Conservation (phyloP, 2,888 invertebrate species). For the Autographa pulchrina region DNA sequence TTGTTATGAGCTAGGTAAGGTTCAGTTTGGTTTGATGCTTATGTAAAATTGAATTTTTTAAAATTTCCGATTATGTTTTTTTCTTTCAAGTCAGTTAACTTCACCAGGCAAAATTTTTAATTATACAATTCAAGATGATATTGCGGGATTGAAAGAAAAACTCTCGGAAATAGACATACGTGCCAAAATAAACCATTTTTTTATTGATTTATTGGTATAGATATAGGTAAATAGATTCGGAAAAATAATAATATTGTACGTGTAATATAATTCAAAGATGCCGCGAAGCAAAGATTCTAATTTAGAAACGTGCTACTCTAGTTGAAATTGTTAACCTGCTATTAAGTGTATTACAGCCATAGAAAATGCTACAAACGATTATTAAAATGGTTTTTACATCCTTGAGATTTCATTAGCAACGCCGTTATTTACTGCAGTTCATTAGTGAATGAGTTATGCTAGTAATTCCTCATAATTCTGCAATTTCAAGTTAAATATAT, state of each 20-base stretch:
- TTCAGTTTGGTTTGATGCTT: background rate
- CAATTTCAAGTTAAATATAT: constrained; percentile 25
- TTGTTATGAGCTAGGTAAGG: constrained; percentile 93
- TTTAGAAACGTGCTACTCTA: background rate
- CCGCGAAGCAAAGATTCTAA: background rate
- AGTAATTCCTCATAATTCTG: constrained; percentile 29
- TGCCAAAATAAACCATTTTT: no score
- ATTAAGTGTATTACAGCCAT: background rate
- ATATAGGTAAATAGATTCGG: no score
- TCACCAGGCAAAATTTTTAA: no score
- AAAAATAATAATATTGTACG: no score
- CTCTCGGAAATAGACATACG: no score
- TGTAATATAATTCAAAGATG: no score
- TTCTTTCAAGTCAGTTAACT: no score
- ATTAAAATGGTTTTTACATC: constrained; percentile 2
- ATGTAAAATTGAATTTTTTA: background rate
- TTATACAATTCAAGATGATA: no score
- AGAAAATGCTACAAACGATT: background rate
- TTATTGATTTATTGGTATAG: no score
- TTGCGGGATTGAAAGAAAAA: no score
- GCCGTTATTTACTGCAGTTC: constrained; percentile 16
- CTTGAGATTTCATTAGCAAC: background rate
- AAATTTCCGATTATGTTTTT: background rate
- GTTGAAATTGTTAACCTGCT: background rate
- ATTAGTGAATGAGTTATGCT: constrained; percentile 27